phyloP scores from a whole-genome alignment of 1,140 invertebrate species.

The Drosophila pallidifrons region DNA sequence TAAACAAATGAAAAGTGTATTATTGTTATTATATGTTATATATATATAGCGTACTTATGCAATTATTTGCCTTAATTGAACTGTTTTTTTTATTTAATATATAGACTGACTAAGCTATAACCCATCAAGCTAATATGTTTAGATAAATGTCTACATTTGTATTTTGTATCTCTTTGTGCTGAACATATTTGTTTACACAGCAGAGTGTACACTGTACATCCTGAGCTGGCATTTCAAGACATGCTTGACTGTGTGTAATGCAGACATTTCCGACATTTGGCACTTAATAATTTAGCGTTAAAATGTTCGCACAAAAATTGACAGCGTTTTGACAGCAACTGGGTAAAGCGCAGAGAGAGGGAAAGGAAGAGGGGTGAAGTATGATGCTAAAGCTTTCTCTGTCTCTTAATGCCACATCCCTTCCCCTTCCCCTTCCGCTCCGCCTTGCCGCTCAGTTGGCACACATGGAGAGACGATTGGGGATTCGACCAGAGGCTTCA shows the following conservation, averaged over 20 bases:
- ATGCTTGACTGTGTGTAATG: constrained; percentile 31
- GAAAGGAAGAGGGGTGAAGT: not conserved
- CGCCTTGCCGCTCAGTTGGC: not conserved
- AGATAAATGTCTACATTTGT: not conserved
- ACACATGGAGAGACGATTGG: not conserved
- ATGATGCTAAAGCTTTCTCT: constrained; percentile 24
- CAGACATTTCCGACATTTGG: constrained; percentile 55
- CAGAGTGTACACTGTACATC: not conserved
- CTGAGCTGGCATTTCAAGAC: not conserved
- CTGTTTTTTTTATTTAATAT: too few species aligned
- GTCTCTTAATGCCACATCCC: constrained; percentile 24
- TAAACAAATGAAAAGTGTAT: too few species aligned
- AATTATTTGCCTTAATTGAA: too few species aligned
- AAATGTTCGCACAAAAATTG: constrained; percentile 58
- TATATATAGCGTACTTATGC: too few species aligned
- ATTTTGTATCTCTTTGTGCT: not conserved
- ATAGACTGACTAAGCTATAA: too few species aligned
- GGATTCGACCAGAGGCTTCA: constrained; percentile 39
- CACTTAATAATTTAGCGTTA: constrained; percentile 60
- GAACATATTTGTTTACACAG: not conserved
- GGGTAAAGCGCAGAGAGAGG: constrained; percentile 1
- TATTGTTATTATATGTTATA: too few species aligned
- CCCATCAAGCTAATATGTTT: not conserved
- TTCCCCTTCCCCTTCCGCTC: too few species aligned
- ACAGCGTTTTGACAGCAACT: constrained; percentile 54